phyloP scores from a whole-genome alignment of 2,113 vertebrate species.

The Benitochromis conjunctus region DNA sequence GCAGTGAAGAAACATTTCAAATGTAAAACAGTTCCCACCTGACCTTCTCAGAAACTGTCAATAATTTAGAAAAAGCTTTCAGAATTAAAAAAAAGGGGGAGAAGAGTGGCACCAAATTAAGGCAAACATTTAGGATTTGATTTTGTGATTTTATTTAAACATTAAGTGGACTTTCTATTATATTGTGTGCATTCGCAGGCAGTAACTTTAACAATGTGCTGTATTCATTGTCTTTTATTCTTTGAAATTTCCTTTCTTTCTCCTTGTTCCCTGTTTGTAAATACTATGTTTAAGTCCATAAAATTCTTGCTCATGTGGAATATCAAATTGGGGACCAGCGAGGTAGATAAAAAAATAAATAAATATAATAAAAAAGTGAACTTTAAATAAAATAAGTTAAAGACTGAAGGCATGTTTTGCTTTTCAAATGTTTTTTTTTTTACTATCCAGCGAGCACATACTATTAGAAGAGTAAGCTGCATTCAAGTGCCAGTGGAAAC shows the following conservation, averaged over 20 bases:
- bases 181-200: neutral
- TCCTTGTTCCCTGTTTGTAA: neutral
- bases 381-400: neutral
- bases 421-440: neutral
- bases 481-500: neutral
- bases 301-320: neutral
- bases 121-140: neutral
- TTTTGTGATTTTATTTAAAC: neutral
- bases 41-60: neutral
- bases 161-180: neutral
- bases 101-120: neutral
- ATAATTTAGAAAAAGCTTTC: neutral
- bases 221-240: neutral
- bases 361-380: neutral
- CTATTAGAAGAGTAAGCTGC: neutral
- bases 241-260: neutral
- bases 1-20: neutral
- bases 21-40: neutral
- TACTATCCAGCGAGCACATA: neutral
- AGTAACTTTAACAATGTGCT: neutral
- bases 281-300: neutral
- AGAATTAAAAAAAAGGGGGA: rapidly evolving
- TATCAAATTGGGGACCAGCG: neutral
- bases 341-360: neutral
- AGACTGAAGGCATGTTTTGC: neutral